Percentiles rank a stretch among this genome's conserved stretches.
Conservation (phyloP, 1,140 invertebrate genomes). For the Polypedilum pembai region DNA sequence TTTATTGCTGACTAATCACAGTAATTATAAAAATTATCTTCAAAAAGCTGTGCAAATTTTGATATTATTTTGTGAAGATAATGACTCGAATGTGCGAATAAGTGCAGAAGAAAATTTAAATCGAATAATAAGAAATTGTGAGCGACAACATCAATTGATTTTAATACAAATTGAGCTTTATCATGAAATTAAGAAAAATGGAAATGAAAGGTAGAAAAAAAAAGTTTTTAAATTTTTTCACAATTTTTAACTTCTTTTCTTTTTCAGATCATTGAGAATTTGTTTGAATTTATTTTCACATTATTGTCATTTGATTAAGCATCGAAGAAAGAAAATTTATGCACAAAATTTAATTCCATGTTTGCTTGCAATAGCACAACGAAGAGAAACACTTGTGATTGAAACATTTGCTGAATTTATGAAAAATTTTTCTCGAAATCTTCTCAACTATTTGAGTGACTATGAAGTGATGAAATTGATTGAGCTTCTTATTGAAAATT, state of each 20-base stretch:
- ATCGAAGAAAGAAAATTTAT: conserved; percentile 68
- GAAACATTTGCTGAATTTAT: conserved; percentile 63
- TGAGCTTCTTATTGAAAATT: conserved; percentile 39
- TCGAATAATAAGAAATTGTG: conserved; percentile 61
- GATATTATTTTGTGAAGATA: conserved; percentile 63
- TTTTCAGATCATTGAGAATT: conserved; percentile 57
- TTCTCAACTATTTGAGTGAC: conserved; percentile 67
- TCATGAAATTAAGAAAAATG: conserved; percentile 73
- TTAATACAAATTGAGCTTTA: conserved; percentile 72
- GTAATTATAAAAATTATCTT: conserved; percentile 60
- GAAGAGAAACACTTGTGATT: conserved; percentile 64
- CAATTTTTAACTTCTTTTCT: conserved; percentile 29
- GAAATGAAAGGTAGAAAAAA: conserved; percentile 42
- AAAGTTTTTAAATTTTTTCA: not conserved
- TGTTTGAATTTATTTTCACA: conserved; percentile 68
- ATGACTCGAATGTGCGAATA: conserved; percentile 62
- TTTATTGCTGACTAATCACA: conserved; percentile 48
- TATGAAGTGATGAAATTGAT: conserved; percentile 52
- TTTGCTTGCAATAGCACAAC: conserved; percentile 55
- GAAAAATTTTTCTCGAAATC: conserved; percentile 57
- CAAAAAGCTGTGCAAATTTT: conserved; percentile 64
- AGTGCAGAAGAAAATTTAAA: conserved; percentile 74
- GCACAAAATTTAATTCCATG: conserved; percentile 65
- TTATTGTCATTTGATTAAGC: conserved; percentile 58
- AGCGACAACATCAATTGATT: conserved; percentile 51